These are phyloP conservation scores for Aphelocoma californica DNA, from an alignment of 2,797 vertebrate species.

Conservation along the genomic window DNA sequence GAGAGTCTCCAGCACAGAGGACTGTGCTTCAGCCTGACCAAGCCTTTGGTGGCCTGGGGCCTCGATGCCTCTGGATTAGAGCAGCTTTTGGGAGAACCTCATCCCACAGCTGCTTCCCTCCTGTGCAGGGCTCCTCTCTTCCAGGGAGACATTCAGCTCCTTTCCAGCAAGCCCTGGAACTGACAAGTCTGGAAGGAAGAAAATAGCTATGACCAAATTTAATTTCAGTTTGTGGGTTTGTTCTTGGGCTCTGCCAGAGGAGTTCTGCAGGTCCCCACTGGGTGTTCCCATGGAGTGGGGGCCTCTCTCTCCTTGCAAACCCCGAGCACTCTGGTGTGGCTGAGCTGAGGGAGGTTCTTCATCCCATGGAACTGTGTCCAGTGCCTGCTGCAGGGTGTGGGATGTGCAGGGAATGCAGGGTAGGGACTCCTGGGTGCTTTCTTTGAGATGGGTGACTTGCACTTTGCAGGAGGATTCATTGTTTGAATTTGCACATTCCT, in stretches of 20 bases:
- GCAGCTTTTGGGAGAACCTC: neutral
- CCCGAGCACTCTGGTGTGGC: neutral
- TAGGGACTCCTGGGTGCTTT: neutral
- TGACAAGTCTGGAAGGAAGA: neutral
- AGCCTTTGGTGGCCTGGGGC: neutral
- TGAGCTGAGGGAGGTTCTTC: neutral
- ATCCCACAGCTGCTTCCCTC: neutral
- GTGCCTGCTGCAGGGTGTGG: neutral
- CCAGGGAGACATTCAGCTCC: neutral
- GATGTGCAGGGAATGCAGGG: neutral
- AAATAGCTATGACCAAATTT: neutral
- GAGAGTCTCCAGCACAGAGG: neutral
- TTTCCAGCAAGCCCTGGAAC: neutral
- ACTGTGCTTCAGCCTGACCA: neutral
- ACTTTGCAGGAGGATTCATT: neutral
- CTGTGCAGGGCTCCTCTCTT: neutral
- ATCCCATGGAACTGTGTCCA: neutral
- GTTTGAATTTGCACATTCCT: neutral
- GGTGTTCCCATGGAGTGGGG: neutral
- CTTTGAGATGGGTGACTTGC: neutral
- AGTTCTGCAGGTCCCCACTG: neutral
- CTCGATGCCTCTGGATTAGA: neutral
- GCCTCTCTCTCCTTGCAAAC: neutral
- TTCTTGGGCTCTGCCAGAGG: neutral
- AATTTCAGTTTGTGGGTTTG: neutral